Evolutionary conservation across 2,113 vertebrate species (phyloP).

Genomic region (Aegotheles bennettii): DNA sequence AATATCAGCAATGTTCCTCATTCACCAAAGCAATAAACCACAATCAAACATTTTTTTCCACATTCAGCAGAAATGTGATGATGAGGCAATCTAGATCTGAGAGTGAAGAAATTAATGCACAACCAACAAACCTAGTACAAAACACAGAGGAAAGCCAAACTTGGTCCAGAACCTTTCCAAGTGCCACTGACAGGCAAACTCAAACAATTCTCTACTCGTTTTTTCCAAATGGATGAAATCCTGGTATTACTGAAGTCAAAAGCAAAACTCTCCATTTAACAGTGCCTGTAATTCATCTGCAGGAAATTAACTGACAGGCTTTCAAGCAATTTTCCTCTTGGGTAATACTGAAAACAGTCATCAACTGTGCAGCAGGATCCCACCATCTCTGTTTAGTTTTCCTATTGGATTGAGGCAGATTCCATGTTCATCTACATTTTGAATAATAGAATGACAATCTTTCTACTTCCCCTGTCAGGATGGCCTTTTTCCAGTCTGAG

Average conservation of each 20-base stretch:
- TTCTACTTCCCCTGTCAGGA: background rate
- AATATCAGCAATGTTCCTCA: background rate
- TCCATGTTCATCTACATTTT: background rate
- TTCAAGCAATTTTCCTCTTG: conserved; percentile 28
- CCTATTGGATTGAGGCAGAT: background rate
- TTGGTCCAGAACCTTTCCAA: background rate
- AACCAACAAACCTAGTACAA: background rate
- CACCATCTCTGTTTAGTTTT: background rate
- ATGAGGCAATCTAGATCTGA: conserved; percentile 5
- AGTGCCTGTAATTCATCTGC: background rate
- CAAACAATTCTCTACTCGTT: background rate
- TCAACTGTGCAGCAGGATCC: background rate
- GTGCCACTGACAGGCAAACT: background rate
- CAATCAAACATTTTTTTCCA: background rate
- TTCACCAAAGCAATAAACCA: conserved; percentile 36
- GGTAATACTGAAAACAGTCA: background rate
- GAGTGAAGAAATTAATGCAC: background rate
- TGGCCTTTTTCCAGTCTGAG: background rate
- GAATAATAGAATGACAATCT: background rate
- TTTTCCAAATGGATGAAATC: background rate
- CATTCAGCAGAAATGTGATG: background rate
- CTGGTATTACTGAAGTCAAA: background rate
- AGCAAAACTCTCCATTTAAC: conserved; percentile 12
- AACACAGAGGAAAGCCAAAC: background rate
- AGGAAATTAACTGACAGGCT: conserved; percentile 40